These are phyloP conservation scores for Drosophila elegans DNA, from an alignment of 1,140 invertebrate species.

Conservation along the genomic window DNA sequence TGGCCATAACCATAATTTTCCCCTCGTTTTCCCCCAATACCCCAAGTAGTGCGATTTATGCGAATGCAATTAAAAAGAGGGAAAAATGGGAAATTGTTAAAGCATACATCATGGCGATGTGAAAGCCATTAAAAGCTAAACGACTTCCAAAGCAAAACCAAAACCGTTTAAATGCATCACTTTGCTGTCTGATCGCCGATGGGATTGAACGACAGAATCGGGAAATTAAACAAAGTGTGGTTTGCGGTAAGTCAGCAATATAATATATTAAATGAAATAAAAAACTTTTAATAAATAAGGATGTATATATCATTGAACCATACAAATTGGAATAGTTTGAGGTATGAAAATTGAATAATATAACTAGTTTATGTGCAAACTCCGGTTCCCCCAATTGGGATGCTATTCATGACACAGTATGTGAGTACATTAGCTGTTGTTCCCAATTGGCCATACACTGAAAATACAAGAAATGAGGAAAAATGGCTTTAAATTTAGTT, in stretches of 20 bases:
- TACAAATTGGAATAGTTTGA: not conserved
- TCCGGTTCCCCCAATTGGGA: conserved; percentile 18
- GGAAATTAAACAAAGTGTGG: conserved; percentile 2
- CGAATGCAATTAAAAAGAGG: conserved; percentile 68
- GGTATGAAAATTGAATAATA: not conserved
- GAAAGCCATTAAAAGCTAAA: conserved; percentile 17
- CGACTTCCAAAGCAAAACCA: conserved; percentile 19
- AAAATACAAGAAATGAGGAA: not conserved
- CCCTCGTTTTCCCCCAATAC: conserved; percentile 38
- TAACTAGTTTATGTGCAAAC: not conserved
- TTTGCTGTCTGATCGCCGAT: conserved; percentile 14
- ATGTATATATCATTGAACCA: not conserved
- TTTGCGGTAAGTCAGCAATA: conserved; percentile 29
- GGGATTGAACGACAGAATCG: conserved; percentile 42
- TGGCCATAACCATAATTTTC: conserved; percentile 63
- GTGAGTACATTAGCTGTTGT: not conserved
- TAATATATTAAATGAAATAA: conserved; percentile 6
- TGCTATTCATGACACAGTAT: not conserved
- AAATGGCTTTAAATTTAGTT: too few relatives aligned
- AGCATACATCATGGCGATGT: conserved; percentile 47
- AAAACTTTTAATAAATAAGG: not conserved
- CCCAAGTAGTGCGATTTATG: conserved; percentile 69
- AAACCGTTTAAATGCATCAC: conserved; percentile 63
- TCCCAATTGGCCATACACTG: conserved; percentile 26
- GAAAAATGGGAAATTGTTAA: conserved; percentile 31